Evolutionary conservation across 2,113 vertebrate genomes (phyloP).

Genomic region (Gorsachius goisagi): DNA sequence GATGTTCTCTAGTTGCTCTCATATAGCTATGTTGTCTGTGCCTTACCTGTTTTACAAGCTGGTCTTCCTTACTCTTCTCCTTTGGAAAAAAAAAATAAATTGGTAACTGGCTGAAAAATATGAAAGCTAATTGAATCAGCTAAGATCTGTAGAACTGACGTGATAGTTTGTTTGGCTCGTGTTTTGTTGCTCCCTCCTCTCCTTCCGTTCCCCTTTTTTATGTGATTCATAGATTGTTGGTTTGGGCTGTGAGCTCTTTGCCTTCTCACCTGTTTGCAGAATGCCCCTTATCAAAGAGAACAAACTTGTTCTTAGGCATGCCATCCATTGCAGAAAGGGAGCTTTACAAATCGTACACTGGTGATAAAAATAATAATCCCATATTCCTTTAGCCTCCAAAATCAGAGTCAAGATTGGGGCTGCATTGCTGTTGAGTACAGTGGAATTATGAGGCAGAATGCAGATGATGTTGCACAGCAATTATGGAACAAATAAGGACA

Average conservation of each 20-base stretch:
- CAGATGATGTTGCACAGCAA: neutral
- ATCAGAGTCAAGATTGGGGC: neutral
- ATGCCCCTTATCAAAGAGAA: neutral
- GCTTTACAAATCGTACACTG: neutral
- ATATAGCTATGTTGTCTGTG: neutral
- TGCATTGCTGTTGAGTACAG: neutral
- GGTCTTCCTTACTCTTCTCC: neutral
- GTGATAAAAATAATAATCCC: neutral
- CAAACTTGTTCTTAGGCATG: rapidly evolving
- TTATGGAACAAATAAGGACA: neutral
- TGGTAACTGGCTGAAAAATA: neutral
- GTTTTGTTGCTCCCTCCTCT: neutral
- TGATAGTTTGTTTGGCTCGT: neutral
- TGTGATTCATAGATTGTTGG: neutral
- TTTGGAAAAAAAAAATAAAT: neutral
- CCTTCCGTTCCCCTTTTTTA: neutral
- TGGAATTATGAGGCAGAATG: neutral
- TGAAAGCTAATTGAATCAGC: neutral
- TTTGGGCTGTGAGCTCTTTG: neutral
- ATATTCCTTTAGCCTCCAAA: neutral
- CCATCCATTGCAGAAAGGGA: neutral
- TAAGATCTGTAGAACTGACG: neutral
- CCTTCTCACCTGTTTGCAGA: neutral
- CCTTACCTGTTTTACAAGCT: neutral
- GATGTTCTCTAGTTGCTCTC: neutral